Percentiles rank a stretch among this genome's conserved stretches.
Conservation (phyloP, 2,113 vertebrate species). For the Nothocercus julius region DNA sequence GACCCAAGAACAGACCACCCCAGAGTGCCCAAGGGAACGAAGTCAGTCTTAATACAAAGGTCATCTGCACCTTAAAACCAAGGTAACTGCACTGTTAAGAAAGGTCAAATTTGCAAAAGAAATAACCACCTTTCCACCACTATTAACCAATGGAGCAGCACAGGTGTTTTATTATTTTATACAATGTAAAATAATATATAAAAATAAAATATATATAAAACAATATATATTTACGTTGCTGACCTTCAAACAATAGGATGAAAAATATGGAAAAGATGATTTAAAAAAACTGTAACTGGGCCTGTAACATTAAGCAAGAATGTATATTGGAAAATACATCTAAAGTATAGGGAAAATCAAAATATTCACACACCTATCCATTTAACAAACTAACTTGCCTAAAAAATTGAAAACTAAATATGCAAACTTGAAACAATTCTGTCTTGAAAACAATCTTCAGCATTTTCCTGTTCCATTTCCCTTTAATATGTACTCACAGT, state of each 20-base stretch:
- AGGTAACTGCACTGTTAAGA: accelerated
- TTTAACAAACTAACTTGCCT: neutral
- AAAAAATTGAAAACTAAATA: neutral
- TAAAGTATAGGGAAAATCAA: neutral
- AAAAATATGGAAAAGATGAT: neutral
- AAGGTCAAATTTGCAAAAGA: neutral
- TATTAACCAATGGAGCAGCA: neutral
- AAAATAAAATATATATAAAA: no score
- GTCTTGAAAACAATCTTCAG: neutral
- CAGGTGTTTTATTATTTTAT: no score
- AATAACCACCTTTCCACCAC: neutral
- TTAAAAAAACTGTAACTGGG: neutral
- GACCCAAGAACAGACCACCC: neutral
- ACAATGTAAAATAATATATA: no score
- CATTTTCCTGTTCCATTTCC: neutral
- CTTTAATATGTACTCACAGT: neutral
- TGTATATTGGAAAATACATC: neutral
- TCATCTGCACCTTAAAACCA: neutral
- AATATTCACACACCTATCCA: neutral
- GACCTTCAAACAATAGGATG: neutral
- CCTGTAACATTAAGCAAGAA: neutral
- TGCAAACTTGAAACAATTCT: neutral
- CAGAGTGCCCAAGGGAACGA: accelerated
- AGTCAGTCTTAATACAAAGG: no score
- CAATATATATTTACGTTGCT: neutral